Evolutionary conservation across 2,113 vertebrate genomes (phyloP).

Genomic region (Corythornis cristatus): DNA sequence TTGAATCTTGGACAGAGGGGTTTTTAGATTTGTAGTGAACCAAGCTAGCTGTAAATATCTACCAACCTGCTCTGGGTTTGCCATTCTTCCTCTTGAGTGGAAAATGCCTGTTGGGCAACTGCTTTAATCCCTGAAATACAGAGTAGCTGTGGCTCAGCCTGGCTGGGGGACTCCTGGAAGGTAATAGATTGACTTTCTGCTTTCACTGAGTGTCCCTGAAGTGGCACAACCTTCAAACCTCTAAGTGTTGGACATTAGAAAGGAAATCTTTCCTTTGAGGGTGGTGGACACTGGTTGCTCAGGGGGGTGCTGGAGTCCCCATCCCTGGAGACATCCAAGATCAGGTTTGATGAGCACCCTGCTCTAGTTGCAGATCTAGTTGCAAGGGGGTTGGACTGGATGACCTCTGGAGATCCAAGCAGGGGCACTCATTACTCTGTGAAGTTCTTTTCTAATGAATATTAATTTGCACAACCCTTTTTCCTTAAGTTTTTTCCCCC

Average conservation of each 20-base stretch:
- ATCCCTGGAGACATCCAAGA: no score
- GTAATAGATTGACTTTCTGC: background rate
- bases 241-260: background rate
- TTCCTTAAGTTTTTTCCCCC: conserved; percentile 76
- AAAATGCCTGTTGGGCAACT: background rate
- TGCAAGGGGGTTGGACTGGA: no score
- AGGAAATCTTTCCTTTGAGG: no score
- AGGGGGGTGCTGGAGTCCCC: no score
- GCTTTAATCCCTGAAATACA: background rate
- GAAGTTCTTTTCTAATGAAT: background rate
- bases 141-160: background rate
- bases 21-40: background rate
- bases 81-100: background rate
- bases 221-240: background rate
- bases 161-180: background rate
- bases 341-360: no score
- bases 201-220: background rate
- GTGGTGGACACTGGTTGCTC: no score
- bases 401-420: no score
- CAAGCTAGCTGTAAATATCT: background rate
- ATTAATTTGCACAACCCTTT: background rate
- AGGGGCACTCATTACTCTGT: no score
- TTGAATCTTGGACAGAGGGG: background rate
- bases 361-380: no score
- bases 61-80: background rate